A percentile compares a stretch with the other conserved stretches of the same genome.
Evolutionary conservation across 1,140 invertebrate species (phyloP).

Genomic region (Hormaphis cornu): DNA sequence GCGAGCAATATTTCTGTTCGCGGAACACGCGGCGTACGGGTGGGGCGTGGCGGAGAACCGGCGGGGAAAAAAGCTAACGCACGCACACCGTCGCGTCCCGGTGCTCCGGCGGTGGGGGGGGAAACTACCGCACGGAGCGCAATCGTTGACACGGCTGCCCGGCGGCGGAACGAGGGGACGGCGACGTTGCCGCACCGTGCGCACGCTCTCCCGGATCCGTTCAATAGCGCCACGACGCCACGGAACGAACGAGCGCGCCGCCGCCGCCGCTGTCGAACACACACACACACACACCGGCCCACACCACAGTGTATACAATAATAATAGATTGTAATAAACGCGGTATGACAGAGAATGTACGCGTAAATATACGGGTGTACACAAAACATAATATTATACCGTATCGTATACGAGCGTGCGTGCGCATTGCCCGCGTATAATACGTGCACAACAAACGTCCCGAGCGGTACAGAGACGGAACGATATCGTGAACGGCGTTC

Average conservation of each 20-base stretch:
- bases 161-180: constrained; percentile 35
- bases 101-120: not conserved
- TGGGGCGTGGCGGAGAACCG: not conserved
- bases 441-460: no score
- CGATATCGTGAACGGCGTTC: no score
- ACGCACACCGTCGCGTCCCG: not conserved
- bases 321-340: not conserved
- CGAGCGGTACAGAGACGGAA: no score
- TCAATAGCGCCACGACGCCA: constrained; percentile 26
- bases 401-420: no score
- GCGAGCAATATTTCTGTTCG: constrained; percentile 11
- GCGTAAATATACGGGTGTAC: no score
- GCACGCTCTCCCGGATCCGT: constrained; percentile 23
- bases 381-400: no score
- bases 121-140: not conserved
- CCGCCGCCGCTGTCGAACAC: not conserved
- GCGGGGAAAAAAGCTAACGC: not conserved
- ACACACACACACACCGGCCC: not conserved
- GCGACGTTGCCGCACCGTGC: constrained; percentile 33
- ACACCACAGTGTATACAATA: constrained; percentile 18
- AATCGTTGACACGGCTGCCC: constrained; percentile 33
- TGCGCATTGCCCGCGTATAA: no score
- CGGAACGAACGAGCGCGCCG: not conserved
- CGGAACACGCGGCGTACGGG: constrained; percentile 1
- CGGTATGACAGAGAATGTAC: no score